Evolutionary conservation across 2,113 vertebrate genomes (phyloP).

Genomic region (Hypocryptadius cinnamomeus): DNA sequence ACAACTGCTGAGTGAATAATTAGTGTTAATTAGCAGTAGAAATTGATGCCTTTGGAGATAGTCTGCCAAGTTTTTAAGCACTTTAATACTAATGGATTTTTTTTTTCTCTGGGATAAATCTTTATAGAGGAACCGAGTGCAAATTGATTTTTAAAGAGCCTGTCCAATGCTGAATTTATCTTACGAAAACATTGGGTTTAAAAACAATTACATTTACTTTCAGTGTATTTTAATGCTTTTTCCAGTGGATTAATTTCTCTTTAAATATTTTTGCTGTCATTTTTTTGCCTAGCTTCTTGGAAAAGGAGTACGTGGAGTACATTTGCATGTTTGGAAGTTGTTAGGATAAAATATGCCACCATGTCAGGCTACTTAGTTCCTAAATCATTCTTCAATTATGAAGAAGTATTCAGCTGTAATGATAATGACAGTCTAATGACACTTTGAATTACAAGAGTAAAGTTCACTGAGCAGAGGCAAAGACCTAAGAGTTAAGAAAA

Average conservation of each 20-base stretch:
- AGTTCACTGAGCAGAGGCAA: not conserved
- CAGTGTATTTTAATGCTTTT: conserved; percentile 45
- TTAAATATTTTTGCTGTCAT: conserved; percentile 31
- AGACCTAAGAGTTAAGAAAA: not conserved
- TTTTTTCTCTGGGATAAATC: conserved; percentile 67
- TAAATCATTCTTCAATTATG: conserved; percentile 43
- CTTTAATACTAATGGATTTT: conserved; percentile 75
- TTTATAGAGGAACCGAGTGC: conserved; percentile 63
- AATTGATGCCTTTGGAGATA: conserved; percentile 76
- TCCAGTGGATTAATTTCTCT: conserved; percentile 18
- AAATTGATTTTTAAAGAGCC: conserved; percentile 76
- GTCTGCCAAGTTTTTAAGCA: conserved; percentile 76
- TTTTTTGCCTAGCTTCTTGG: not conserved
- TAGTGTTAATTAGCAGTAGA: conserved; percentile 74
- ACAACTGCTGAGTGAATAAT: conserved; percentile 76
- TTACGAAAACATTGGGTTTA: conserved; percentile 62
- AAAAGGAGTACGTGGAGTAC: not conserved
- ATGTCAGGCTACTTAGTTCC: conserved; percentile 25
- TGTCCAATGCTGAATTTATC: conserved; percentile 67
- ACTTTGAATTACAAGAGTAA: not conserved
- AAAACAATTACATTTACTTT: conserved; percentile 66
- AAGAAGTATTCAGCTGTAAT: conserved; percentile 13
- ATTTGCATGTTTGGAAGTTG: not conserved
- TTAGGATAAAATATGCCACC: conserved; percentile 24
- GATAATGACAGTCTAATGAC: conserved; percentile 19